Evolutionary conservation across 2,113 vertebrate genomes (phyloP).

Genomic region (Pseudois nayaur): DNA sequence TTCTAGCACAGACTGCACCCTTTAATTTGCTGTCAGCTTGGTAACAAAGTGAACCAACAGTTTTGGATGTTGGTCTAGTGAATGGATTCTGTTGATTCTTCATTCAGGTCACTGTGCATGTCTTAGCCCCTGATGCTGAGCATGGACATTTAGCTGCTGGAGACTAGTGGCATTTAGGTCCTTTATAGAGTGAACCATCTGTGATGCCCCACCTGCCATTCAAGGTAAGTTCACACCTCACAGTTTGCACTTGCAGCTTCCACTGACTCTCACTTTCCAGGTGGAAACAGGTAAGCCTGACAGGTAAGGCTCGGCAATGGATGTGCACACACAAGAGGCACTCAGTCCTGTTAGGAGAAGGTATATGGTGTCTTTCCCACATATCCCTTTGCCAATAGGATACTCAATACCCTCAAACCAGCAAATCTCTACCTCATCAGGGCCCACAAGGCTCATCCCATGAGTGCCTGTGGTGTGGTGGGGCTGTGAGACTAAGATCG

Average conservation of each 20-base stretch:
- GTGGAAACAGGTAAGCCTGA: background rate
- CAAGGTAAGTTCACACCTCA: background rate
- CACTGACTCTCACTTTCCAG: background rate
- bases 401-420: fast-evolving
- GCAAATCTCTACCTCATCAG: background rate
- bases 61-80: background rate
- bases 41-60: background rate
- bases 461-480: background rate
- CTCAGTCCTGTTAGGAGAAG: background rate
- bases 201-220: too few species aligned
- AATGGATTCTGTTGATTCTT: background rate
- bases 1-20: background rate
- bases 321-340: background rate
- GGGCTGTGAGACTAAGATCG: background rate
- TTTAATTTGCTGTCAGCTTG: background rate
- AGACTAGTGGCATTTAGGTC: background rate
- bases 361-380: background rate
- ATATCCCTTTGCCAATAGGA: background rate
- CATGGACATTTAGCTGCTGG: too few species aligned
- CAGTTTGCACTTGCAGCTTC: background rate
- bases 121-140: background rate
- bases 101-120: background rate
- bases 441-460: background rate
- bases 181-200: background rate
- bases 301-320: background rate